These are phyloP conservation scores for Lottia scabra DNA, from an alignment of 2,888 invertebrate species.

Conservation along the genomic window DNA sequence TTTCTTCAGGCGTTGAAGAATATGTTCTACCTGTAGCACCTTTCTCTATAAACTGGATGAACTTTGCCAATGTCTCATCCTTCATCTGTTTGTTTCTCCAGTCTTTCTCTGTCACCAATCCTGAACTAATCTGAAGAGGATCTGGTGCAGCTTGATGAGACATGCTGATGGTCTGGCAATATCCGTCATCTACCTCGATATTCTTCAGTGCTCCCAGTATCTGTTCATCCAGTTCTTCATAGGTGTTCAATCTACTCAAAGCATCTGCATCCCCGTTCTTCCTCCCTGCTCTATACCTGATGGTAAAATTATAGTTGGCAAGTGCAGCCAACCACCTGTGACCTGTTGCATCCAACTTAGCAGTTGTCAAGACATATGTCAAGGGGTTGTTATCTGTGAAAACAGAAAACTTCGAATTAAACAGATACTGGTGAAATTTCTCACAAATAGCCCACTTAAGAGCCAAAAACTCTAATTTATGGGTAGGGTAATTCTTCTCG, in stretches of 20 bases:
- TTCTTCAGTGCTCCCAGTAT: too few species aligned
- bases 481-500: conserved; percentile 21
- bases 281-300: conserved; percentile 13
- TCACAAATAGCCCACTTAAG: conserved; percentile 27
- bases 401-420: conserved; percentile 21
- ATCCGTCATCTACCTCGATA: too few species aligned
- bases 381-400: background rate
- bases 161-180: too few species aligned
- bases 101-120: too few species aligned
- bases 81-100: too few species aligned
- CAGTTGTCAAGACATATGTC: conserved; percentile 9
- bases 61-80: too few species aligned
- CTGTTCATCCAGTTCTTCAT: too few species aligned
- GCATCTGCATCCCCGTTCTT: conserved; percentile 22
- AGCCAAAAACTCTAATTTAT: conserved; percentile 25
- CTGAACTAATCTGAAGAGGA: too few species aligned
- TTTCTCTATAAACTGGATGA: too few species aligned
- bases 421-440: conserved; percentile 24
- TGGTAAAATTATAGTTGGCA: conserved; percentile 12
- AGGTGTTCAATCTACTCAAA: conserved; percentile 4
- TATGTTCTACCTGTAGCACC: too few species aligned
- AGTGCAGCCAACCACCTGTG: conserved; percentile 24
- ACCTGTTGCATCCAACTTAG: conserved; percentile 23
- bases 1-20: too few species aligned
- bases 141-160: too few species aligned